These are phyloP conservation scores for Imbricaverruca yamaguchii DNA, from an alignment of 2,888 invertebrate species.

Conservation along the genomic window DNA sequence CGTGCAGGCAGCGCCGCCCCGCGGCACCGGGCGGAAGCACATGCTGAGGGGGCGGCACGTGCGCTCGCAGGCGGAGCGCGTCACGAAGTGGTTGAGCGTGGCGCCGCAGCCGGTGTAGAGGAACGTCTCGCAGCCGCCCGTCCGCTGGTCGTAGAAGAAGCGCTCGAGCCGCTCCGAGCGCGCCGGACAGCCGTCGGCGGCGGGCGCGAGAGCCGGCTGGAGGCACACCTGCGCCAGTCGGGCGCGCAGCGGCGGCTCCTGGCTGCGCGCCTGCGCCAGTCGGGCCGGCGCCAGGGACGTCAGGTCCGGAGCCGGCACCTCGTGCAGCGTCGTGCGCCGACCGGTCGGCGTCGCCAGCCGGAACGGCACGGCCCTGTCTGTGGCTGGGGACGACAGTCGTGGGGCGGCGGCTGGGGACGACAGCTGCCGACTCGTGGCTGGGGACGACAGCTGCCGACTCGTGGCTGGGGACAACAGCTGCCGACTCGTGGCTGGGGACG, in stretches of 20 bases:
- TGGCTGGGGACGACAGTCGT: too few relatives aligned
- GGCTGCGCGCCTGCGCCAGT: background rate
- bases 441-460: too few relatives aligned
- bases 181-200: background rate
- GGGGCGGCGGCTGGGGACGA: too few relatives aligned
- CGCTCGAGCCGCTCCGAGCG: slow-evolving; percentile 23
- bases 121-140: slow-evolving; percentile 35
- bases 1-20: background rate
- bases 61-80: slow-evolving; percentile 18
- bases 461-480: too few relatives aligned
- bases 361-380: background rate
- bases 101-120: slow-evolving; percentile 24
- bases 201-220: background rate
- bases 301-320: slow-evolving; percentile 27
- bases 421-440: too few relatives aligned
- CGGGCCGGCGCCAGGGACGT: background rate
- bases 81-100: slow-evolving; percentile 25
- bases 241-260: background rate
- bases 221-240: background rate
- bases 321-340: background rate
- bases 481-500: too few relatives aligned
- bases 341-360: background rate
- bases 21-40: background rate
- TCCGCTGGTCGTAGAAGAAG: slow-evolving; percentile 40
- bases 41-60: background rate